phyloP scores from a whole-genome alignment of 35 echinoderm and acorn worm genomes.

The Stichopus chloronotus region DNA sequence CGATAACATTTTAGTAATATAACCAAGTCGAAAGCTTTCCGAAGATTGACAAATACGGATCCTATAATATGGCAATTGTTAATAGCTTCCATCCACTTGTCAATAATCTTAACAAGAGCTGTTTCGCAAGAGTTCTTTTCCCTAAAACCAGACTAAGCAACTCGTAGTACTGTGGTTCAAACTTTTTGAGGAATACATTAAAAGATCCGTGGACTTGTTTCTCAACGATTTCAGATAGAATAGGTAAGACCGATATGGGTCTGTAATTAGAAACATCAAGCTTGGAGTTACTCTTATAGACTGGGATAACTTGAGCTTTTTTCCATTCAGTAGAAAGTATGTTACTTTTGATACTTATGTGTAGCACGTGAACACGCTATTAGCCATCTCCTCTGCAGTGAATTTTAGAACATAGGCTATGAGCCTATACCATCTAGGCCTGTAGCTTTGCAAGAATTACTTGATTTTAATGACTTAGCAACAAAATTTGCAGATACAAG shows the following conservation, averaged over 20 bases:
- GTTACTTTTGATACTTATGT: background rate
- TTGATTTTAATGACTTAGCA: background rate
- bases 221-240: constrained; percentile 20
- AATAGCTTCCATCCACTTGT: constrained; percentile 36
- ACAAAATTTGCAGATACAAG: background rate
- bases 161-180: background rate
- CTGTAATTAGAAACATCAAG: constrained; percentile 35
- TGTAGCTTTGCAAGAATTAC: background rate
- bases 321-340: background rate
- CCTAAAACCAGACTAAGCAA: constrained; percentile 46
- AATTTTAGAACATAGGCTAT: background rate
- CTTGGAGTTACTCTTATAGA: background rate
- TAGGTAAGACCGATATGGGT: constrained; percentile 7
- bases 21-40: constrained; percentile 41
- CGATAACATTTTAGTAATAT: background rate
- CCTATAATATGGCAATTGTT: background rate
- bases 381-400: background rate
- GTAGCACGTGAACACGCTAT: background rate
- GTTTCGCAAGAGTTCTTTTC: constrained; percentile 41
- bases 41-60: background rate
- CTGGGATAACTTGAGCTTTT: background rate
- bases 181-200: background rate
- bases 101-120: constrained; percentile 16
- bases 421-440: background rate
- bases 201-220: constrained; percentile 3